phyloP scores from a whole-genome alignment of 2,888 invertebrate species.

The Spisula solida region DNA sequence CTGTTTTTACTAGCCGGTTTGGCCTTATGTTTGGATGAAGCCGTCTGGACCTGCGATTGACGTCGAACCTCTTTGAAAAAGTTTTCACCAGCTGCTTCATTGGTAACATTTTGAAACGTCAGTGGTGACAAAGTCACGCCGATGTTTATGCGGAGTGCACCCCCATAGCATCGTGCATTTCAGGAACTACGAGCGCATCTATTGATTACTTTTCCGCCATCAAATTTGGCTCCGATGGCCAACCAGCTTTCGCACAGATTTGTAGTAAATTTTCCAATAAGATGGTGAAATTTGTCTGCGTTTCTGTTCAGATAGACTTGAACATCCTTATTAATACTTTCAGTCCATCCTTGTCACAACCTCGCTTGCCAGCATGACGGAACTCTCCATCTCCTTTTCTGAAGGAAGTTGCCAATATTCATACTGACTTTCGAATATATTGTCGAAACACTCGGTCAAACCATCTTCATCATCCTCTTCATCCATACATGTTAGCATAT shows the following conservation, averaged over 20 bases:
- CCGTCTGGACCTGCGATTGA: neutral
- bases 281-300: too few relatives aligned
- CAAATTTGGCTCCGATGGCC: too few relatives aligned
- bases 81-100: constrained; percentile 30
- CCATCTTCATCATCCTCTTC: neutral
- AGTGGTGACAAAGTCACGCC: constrained; percentile 55
- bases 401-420: too few relatives aligned
- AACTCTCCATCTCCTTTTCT: too few relatives aligned
- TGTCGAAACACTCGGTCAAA: neutral
- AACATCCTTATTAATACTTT: too few relatives aligned
- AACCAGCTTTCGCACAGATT: constrained; percentile 54
- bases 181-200: constrained; percentile 43
- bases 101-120: constrained; percentile 37
- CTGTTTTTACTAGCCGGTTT: constrained; percentile 31
- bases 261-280: too few relatives aligned
- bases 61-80: constrained; percentile 4
- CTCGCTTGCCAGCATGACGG: too few relatives aligned
- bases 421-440: too few relatives aligned
- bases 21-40: neutral
- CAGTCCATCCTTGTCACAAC: too few relatives aligned
- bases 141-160: constrained; percentile 35
- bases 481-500: neutral
- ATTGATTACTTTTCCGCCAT: constrained; percentile 43
- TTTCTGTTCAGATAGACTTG: too few relatives aligned
- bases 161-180: constrained; percentile 57